Percentiles rank a stretch among this genome's conserved stretches.
Conservation (phyloP, 92 coral and sea anemone species). For the Zoanthus gigantus region DNA sequence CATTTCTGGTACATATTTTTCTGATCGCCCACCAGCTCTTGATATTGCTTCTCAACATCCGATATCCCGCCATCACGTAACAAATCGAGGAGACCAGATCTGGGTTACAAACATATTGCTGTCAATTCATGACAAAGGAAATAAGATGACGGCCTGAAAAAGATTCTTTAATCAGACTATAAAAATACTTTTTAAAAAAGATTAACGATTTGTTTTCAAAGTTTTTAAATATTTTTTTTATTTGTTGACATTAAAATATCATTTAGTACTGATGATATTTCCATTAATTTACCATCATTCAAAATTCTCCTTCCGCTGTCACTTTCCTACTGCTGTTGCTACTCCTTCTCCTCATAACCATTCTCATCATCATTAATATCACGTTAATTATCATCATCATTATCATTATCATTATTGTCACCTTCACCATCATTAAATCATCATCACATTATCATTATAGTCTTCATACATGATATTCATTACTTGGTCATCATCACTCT, state of each 20-base stretch:
- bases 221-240: too few species aligned
- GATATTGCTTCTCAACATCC: slow-evolving; percentile 82
- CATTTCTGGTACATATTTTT: slow-evolving; percentile 90
- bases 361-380: background rate
- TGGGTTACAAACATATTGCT: slow-evolving; percentile 11
- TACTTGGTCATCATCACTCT: background rate
- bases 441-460: background rate
- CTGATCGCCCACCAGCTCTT: slow-evolving; percentile 80
- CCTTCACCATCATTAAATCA: background rate
- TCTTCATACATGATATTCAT: background rate
- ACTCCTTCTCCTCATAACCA: too few species aligned
- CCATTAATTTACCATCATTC: too few species aligned
- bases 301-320: too few species aligned
- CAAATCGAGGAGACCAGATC: slow-evolving; percentile 86
- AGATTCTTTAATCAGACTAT: too few species aligned
- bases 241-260: too few species aligned
- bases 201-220: too few species aligned
- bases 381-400: background rate
- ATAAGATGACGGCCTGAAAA: background rate
- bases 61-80: slow-evolving; percentile 83
- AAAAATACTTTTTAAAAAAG: too few species aligned
- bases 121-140: background rate
- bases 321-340: too few species aligned
- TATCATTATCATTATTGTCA: background rate
- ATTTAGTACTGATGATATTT: too few species aligned